A percentile compares a stretch with the other conserved stretches of the same genome.
Conservation (phyloP, 2,888 invertebrate genomes). For the Drosophila mercatorum region DNA sequence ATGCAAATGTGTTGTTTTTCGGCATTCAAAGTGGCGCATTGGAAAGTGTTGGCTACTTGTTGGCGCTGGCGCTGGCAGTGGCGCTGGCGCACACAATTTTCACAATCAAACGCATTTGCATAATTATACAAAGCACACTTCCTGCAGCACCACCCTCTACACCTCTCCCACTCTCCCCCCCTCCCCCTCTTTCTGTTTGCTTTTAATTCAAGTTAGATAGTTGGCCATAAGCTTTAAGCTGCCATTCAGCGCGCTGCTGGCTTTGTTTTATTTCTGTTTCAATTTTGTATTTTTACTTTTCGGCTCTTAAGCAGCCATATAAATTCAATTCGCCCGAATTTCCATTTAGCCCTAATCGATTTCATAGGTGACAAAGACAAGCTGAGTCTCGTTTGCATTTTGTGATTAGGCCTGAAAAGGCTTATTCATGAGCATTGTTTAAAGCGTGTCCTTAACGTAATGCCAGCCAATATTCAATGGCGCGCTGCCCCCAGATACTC, state of each 20-base stretch:
- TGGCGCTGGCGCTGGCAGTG: conserved; percentile 3
- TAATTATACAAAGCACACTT: conserved; percentile 69
- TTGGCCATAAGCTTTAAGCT: conserved; percentile 71
- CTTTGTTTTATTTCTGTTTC: conserved; percentile 62
- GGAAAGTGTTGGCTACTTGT: conserved; percentile 76
- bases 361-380: conserved; percentile 74
- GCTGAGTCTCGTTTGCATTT: conserved; percentile 54
- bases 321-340: conserved; percentile 68
- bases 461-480: conserved; percentile 54
- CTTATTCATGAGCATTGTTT: conserved; percentile 74
- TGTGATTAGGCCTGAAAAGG: conserved; percentile 55
- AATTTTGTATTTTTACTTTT: conserved; percentile 46
- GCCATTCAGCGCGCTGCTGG: conserved; percentile 36
- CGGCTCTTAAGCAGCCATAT: conserved; percentile 68
- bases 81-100: conserved; percentile 63
- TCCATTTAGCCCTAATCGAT: conserved; percentile 64
- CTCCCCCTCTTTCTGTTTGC: conserved; percentile 21
- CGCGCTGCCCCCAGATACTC: conserved; percentile 1
- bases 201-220: conserved; percentile 78
- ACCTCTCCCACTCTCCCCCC: not conserved
- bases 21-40: conserved; percentile 69
- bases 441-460: conserved; percentile 45
- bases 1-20: conserved; percentile 79
- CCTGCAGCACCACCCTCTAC: conserved; percentile 1
- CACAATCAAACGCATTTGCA: conserved; percentile 78